Evolutionary conservation across 2,113 vertebrate species (phyloP), one percentile per base, ranked within the genome.

Genomic region (Cyphomyrus discorhynchus): DNA sequence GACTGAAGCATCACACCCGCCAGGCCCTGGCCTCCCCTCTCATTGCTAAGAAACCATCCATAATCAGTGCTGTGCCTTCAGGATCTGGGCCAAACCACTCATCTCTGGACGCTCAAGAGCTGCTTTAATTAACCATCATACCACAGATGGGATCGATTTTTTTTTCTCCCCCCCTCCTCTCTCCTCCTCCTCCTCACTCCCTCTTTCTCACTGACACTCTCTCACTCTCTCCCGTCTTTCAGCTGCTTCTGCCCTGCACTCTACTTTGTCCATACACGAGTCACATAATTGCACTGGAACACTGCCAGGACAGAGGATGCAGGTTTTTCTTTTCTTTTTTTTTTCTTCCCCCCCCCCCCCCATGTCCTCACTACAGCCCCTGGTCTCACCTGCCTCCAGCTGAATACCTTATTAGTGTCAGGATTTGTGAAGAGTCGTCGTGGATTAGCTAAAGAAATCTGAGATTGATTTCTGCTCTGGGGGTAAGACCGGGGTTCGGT

Each of bases 81-180:
- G 97, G 97, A 98, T 97, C 97, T 97, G 97, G 97, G 97, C 98
- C 97, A 96, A 97, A 96, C 96, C 97, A 97, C 98, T 99, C 97
- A 97, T 98, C 97, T 97, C 97, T 96, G 97, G 97, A 96, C 96
- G 95, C 97, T 98, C 97, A 97, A 99, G 98, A 98, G 98, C 97
- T 97, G 97, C 97, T 98, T 98, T 99, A 99, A 99, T 99, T 99
- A 99, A 98, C 98, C 98, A 98, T 98, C 98, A 98, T 98, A 97
- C 97, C 97, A 97, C 98, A 99, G 98, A 99, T 99, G 98, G 98
- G 98, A 99, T 99, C 98, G 97, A 99, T 98, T 98, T 97, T 94
- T 96, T 95, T 89, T 91, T 90, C 85, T 52, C 21, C 46, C 66
- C 88, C 83, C 85, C 89, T 91, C 90, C 89, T 91, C 93, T 94